Evolutionary conservation across 2,797 vertebrate species (phyloP).

Genomic region (Acanthurus lineatus): DNA sequence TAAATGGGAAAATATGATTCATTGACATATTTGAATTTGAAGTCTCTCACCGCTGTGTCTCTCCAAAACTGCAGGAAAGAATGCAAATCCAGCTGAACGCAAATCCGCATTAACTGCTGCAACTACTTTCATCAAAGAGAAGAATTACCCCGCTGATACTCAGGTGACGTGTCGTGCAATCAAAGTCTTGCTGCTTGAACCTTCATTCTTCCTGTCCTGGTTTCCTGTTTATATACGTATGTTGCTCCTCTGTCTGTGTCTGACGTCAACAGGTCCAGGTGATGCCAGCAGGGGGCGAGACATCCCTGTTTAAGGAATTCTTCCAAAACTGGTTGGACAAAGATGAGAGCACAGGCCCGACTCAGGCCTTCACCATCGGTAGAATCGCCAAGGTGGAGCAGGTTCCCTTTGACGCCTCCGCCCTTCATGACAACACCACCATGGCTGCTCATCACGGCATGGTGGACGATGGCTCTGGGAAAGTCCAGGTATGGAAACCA

Average conservation of each 20-base stretch:
- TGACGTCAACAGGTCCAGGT: conserved; percentile 76
- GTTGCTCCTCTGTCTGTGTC: not conserved
- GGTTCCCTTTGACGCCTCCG: conserved; percentile 83
- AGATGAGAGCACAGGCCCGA: conserved; percentile 74
- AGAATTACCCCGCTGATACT: conserved; percentile 75
- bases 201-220: not conserved
- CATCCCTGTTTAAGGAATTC: conserved; percentile 85
- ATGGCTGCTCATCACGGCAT: conserved; percentile 87
- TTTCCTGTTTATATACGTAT: not conserved
- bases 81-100: conserved; percentile 79
- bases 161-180: conserved; percentile 69
- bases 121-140: conserved; percentile 77
- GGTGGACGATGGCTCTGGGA: conserved; percentile 86
- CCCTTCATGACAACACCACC: conserved; percentile 71
- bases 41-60: conserved; percentile 22
- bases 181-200: not conserved
- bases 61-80: conserved; percentile 64
- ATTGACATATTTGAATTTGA: conserved; percentile 5
- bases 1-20: conserved; percentile 1
- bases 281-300: conserved; percentile 80
- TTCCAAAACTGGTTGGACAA: conserved; percentile 85
- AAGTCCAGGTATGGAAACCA: conserved; percentile 75
- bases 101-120: conserved; percentile 71
- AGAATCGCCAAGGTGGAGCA: conserved; percentile 76
- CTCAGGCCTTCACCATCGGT: conserved; percentile 67